Evolutionary conservation across 2,113 vertebrate genomes (phyloP).

Genomic region (Cavia porcellus): DNA sequence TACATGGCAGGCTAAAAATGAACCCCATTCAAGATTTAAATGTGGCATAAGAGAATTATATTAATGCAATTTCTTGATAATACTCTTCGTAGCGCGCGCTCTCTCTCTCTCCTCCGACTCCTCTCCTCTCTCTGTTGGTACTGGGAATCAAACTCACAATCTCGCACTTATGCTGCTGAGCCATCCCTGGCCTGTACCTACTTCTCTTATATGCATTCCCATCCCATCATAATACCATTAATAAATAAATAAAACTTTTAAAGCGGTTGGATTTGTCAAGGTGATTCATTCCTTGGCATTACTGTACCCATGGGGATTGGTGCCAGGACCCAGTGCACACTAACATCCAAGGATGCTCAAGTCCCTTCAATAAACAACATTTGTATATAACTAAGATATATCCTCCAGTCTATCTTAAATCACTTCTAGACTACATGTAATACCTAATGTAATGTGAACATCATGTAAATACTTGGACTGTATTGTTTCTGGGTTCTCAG

Average conservation of each 20-base stretch:
- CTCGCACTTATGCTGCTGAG: no score
- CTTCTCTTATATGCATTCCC: neutral
- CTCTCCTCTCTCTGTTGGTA: no score
- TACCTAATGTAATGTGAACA: neutral
- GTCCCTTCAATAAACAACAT: neutral
- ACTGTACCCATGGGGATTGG: neutral
- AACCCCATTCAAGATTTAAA: neutral
- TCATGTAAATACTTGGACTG: neutral
- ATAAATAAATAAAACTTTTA: conserved; percentile 29
- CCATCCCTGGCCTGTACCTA: neutral
- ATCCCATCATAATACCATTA: neutral
- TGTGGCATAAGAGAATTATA: neutral
- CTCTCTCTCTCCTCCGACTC: no score
- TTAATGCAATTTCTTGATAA: neutral
- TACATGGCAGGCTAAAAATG: neutral
- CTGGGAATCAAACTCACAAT: no score
- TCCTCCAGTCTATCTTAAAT: neutral
- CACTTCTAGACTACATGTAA: neutral
- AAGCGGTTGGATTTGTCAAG: neutral
- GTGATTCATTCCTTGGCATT: neutral
- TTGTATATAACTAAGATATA: neutral
- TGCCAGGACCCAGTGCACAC: neutral
- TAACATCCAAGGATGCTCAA: neutral
- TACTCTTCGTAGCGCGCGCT: neutral
- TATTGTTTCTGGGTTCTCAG: neutral